Evolutionary conservation across 2,797 vertebrate species (phyloP).

Genomic region (Selene dorsalis): DNA sequence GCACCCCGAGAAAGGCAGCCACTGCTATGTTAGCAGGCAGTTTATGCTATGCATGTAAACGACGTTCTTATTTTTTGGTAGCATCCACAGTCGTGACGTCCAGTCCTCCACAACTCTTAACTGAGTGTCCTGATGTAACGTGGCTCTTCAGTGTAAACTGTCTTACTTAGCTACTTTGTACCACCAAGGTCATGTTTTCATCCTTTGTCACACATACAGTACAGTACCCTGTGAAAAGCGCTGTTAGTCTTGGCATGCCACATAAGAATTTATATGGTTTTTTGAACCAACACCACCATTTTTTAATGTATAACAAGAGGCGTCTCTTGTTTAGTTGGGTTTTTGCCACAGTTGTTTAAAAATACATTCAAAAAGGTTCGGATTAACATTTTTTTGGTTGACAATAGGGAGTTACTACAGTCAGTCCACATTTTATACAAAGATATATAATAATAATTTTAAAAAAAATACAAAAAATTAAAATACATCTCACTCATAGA

Average conservation of each 20-base stretch:
- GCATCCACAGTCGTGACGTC: not conserved
- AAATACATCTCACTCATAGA: not conserved
- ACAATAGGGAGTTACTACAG: no score
- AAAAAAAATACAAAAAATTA: not conserved
- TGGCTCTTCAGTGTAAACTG: not conserved
- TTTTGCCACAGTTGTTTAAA: not conserved
- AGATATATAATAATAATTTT: not conserved
- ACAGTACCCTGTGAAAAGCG: not conserved
- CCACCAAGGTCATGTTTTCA: not conserved
- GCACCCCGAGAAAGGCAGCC: constrained; percentile 10
- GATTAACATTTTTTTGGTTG: no score
- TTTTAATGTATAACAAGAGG: not conserved
- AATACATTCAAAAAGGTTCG: no score
- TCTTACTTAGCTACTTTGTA: not conserved
- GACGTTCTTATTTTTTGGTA: constrained; percentile 5
- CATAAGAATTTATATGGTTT: not conserved
- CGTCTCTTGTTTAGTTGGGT: not conserved
- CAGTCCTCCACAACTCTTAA: not conserved
- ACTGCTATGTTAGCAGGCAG: not conserved
- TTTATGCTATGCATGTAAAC: constrained; percentile 1
- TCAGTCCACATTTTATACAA: not conserved
- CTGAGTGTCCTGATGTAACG: not conserved
- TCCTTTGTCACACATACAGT: not conserved
- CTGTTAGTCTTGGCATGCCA: not conserved
- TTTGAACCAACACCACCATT: not conserved